Conservation (phyloP, 2,113 vertebrate species). For the Typhlomys cinereus region DNA sequence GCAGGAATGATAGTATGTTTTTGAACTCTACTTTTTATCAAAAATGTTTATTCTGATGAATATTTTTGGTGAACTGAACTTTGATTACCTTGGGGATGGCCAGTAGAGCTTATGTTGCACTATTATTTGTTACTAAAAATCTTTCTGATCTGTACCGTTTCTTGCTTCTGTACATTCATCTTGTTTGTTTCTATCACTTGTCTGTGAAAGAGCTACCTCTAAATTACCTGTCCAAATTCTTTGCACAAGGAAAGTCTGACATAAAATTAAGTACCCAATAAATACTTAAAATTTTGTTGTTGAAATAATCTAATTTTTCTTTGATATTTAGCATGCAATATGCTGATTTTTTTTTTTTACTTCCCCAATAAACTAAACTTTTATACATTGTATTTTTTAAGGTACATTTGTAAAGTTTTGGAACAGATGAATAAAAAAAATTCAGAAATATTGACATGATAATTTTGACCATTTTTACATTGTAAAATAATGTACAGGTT, state of each 20-base stretch:
- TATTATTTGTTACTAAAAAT: constrained; percentile 13
- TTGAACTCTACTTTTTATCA: not conserved
- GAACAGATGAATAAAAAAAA: not conserved
- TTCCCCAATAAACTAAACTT: not conserved
- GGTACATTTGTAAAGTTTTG: not conserved
- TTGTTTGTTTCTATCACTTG: constrained; percentile 5
- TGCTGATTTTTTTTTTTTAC: not conserved
- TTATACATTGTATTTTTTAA: constrained; percentile 21
- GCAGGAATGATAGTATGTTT: constrained; percentile 1
- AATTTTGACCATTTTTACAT: constrained; percentile 34
- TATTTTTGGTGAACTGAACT: not conserved
- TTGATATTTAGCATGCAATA: not conserved
- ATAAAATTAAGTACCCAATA: constrained; percentile 8
- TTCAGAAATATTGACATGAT: not conserved
- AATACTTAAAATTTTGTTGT: constrained; percentile 9
- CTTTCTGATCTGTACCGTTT: not conserved
- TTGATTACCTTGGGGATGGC: constrained; percentile 13
- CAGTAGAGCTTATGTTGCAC: not conserved
- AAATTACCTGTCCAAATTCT: not conserved
- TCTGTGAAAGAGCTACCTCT: not conserved
- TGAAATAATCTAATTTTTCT: constrained; percentile 35
- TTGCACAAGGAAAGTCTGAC: not conserved
- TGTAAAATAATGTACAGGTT: not conserved
- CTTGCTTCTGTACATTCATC: constrained; percentile 29
- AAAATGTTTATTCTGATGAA: too few relatives aligned